These are phyloP conservation scores for Antitype chi DNA, from an alignment of 2,888 invertebrate genomes.

Conservation along the genomic window DNA sequence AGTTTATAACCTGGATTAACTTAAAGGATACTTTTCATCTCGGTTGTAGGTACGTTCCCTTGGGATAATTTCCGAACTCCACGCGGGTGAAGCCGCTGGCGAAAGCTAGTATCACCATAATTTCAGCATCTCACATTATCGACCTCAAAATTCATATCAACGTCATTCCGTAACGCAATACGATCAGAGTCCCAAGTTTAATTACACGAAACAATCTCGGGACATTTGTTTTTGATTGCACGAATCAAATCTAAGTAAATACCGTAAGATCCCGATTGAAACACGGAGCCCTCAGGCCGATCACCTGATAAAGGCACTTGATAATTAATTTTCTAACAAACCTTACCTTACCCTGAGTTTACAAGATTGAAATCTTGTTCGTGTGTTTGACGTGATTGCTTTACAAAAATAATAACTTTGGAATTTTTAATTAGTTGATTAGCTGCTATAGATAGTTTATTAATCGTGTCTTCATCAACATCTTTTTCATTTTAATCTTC, in stretches of 20 bases:
- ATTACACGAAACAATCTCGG: constrained; percentile 60
- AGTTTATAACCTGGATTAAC: too few relatives aligned
- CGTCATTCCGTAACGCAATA: constrained; percentile 40
- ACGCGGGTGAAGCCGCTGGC: too few relatives aligned
- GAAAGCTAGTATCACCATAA: neutral
- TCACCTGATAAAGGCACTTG: constrained; percentile 82
- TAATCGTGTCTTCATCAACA: neutral
- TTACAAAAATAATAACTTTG: constrained; percentile 49
- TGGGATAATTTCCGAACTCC: too few relatives aligned
- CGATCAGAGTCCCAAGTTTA: constrained; percentile 55
- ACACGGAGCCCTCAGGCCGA: constrained; percentile 75
- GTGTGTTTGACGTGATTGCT: constrained; percentile 56
- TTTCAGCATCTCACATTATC: neutral
- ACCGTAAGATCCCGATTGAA: constrained; percentile 72
- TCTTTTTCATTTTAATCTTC: constrained; percentile 24
- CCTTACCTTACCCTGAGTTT: constrained; percentile 72
- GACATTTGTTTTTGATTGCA: constrained; percentile 72
- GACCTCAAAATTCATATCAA: constrained; percentile 28
- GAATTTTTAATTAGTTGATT: constrained; percentile 34
- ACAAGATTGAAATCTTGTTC: constrained; percentile 61
- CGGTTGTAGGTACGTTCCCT: too few relatives aligned
- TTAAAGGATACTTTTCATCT: too few relatives aligned
- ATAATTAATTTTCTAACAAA: constrained; percentile 85
- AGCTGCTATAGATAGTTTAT: constrained; percentile 26
- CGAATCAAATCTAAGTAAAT: constrained; percentile 75